Evolutionary conservation across 2,888 invertebrate genomes (phyloP).

Genomic region (Apodemia mormo): DNA sequence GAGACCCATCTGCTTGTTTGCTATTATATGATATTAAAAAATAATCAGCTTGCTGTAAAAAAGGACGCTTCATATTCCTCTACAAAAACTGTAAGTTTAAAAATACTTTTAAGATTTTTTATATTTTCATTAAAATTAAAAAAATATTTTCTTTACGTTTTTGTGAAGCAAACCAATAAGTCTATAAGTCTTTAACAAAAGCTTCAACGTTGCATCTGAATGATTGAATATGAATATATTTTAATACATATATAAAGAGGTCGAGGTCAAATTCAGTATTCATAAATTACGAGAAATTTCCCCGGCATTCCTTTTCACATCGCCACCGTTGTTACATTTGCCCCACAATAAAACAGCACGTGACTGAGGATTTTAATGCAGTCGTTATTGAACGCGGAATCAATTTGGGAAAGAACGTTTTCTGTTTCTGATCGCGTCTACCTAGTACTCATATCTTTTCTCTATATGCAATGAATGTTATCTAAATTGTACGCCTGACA

Average conservation of each 20-base stretch:
- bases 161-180: no score
- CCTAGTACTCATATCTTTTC: neutral
- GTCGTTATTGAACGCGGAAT: constrained; percentile 52
- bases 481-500: neutral
- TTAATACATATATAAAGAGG: neutral
- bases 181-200: no score
- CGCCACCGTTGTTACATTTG: constrained; percentile 63
- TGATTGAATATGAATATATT: neutral
- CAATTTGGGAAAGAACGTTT: constrained; percentile 4
- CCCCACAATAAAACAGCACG: constrained; percentile 71
- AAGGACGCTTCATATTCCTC: no score
- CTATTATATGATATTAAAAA: no score
- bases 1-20: no score
- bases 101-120: no score
- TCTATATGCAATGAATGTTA: neutral
- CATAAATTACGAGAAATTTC: constrained; percentile 62
- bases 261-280: constrained; percentile 32
- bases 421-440: neutral
- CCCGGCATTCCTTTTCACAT: constrained; percentile 52
- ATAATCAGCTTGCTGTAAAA: no score
- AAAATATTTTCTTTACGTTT: no score
- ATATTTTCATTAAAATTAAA: no score
- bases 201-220: neutral
- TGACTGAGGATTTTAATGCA: constrained; percentile 67
- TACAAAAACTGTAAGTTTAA: no score